phyloP scores from a whole-genome alignment of 1,140 invertebrate genomes.

The Drosophila albomicans region DNA sequence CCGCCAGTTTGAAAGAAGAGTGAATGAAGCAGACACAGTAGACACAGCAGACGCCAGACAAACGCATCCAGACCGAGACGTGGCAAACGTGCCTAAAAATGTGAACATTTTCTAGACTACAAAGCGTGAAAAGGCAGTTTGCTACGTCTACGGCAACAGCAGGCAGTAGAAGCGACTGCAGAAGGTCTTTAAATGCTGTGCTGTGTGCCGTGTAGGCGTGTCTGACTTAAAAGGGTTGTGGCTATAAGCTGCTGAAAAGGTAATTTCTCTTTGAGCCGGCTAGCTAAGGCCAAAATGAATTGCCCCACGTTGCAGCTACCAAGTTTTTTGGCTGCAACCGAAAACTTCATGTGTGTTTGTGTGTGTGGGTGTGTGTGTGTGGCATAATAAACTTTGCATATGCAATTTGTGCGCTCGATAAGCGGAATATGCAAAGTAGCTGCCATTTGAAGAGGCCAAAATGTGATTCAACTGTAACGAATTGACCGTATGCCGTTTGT shows the following conservation, averaged over 20 bases:
- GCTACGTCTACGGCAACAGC: conserved; percentile 5
- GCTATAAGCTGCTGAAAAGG: conserved; percentile 62
- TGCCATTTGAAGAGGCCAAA: conserved; percentile 36
- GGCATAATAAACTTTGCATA: conserved; percentile 67
- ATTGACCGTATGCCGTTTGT: neutral
- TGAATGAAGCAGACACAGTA: neutral
- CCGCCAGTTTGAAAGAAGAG: conserved; percentile 2
- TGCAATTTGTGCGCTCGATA: conserved; percentile 66
- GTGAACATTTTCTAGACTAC: conserved; percentile 67
- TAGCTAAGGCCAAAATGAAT: conserved; percentile 61
- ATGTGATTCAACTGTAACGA: conserved; percentile 6
- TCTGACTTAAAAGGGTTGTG: conserved; percentile 36
- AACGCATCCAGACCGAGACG: conserved; percentile 55
- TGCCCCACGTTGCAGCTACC: conserved; percentile 43
- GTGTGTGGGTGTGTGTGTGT: conserved; percentile 1
- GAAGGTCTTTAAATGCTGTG: conserved; percentile 33
- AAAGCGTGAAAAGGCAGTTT: conserved; percentile 76
- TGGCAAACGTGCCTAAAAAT: conserved; percentile 76
- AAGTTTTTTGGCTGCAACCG: neutral
- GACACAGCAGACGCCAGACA: conserved; percentile 31
- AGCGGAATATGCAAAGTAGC: conserved; percentile 72
- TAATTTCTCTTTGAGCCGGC: conserved; percentile 71
- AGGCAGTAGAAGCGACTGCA: conserved; percentile 13
- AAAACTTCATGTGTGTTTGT: conserved; percentile 1
- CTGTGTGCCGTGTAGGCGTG: conserved; percentile 51